A percentile compares a stretch with the other conserved stretches of the same genome.
Evolutionary conservation across 2,888 invertebrate genomes (phyloP).

Genomic region (Ptychoptera contaminata): DNA sequence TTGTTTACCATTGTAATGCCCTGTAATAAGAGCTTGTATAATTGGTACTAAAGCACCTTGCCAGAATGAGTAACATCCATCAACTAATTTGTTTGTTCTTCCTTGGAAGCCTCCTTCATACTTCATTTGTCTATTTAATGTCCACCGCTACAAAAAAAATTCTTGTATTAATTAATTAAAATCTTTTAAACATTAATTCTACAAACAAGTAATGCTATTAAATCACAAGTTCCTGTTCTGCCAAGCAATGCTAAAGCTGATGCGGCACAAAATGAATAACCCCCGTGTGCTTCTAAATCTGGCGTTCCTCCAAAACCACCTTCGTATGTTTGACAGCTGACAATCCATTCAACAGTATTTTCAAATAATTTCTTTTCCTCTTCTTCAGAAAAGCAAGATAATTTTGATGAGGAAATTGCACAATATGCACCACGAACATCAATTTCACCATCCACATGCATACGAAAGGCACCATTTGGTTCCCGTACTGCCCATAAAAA

Average conservation of each 20-base stretch:
- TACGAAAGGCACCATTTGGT: slow-evolving; percentile 76
- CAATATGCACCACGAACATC: slow-evolving; percentile 96
- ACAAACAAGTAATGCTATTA: slow-evolving; percentile 51
- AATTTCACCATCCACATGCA: slow-evolving; percentile 85
- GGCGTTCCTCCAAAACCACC: slow-evolving; percentile 93
- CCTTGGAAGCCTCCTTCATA: slow-evolving; percentile 96
- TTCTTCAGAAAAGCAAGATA: slow-evolving; percentile 50
- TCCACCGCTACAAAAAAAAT: slow-evolving; percentile 55
- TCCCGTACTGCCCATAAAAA: slow-evolving; percentile 67
- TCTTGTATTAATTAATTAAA: slow-evolving; percentile 6
- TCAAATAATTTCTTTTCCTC: slow-evolving; percentile 63
- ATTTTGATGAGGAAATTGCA: slow-evolving; percentile 76
- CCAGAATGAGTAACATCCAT: slow-evolving; percentile 99
- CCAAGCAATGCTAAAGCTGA: slow-evolving; percentile 75
- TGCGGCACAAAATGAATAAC: slow-evolving; percentile 96
- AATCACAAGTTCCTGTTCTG: slow-evolving; percentile 56
- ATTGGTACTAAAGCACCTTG: slow-evolving; percentile 87
- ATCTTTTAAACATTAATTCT: background rate
- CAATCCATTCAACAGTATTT: slow-evolving; percentile 83
- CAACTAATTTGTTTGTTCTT: slow-evolving; percentile 94
- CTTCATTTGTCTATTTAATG: slow-evolving; percentile 78
- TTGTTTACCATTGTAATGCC: slow-evolving; percentile 1
- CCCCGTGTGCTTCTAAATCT: slow-evolving; percentile 96
- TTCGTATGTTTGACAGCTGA: slow-evolving; percentile 94
- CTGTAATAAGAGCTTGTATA: slow-evolving; percentile 46